Percentiles rank a stretch among this genome's conserved stretches.
Conservation (phyloP, 2,888 invertebrate genomes). For the Phengaris alcon region DNA sequence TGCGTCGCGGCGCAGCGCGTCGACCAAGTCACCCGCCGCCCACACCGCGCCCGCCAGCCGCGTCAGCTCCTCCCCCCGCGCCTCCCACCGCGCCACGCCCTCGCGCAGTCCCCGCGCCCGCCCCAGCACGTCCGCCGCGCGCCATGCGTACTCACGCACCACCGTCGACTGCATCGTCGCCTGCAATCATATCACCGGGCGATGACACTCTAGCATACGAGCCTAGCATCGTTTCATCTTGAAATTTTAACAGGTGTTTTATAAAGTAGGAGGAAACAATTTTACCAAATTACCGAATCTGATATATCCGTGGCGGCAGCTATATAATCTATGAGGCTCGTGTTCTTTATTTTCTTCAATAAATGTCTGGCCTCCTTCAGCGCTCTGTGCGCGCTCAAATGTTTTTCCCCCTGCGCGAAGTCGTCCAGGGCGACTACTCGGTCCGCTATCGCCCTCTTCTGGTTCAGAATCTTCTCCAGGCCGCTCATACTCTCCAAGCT, state of each 20-base stretch:
- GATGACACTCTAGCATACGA: not conserved
- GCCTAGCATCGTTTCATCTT: not conserved
- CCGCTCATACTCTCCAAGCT: slow-evolving; percentile 67
- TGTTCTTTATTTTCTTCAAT: slow-evolving; percentile 60
- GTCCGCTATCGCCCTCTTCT: slow-evolving; percentile 56
- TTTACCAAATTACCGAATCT: slow-evolving; percentile 54
- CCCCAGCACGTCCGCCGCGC: slow-evolving; percentile 53
- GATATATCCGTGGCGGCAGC: slow-evolving; percentile 65
- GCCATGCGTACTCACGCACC: slow-evolving; percentile 63
- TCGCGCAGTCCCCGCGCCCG: slow-evolving; percentile 50
- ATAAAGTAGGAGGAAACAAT: not conserved
- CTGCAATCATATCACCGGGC: slow-evolving; percentile 44
- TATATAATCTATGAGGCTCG: slow-evolving; percentile 61
- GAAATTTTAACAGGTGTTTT: not conserved
- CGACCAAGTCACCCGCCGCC: slow-evolving; percentile 69
- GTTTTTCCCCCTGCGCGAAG: slow-evolving; percentile 68
- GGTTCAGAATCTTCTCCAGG: slow-evolving; percentile 62
- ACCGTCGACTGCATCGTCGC: slow-evolving; percentile 68
- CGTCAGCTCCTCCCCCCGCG: slow-evolving; percentile 66
- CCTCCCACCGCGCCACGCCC: slow-evolving; percentile 57
- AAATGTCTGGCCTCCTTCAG: slow-evolving; percentile 68
- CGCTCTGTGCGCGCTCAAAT: slow-evolving; percentile 67
- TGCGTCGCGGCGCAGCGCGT: slow-evolving; percentile 69
- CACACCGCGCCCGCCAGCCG: slow-evolving; percentile 69
- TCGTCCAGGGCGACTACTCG: slow-evolving; percentile 71